Conservation (phyloP, 1,140 invertebrate species). For the Danaus melanippus region DNA sequence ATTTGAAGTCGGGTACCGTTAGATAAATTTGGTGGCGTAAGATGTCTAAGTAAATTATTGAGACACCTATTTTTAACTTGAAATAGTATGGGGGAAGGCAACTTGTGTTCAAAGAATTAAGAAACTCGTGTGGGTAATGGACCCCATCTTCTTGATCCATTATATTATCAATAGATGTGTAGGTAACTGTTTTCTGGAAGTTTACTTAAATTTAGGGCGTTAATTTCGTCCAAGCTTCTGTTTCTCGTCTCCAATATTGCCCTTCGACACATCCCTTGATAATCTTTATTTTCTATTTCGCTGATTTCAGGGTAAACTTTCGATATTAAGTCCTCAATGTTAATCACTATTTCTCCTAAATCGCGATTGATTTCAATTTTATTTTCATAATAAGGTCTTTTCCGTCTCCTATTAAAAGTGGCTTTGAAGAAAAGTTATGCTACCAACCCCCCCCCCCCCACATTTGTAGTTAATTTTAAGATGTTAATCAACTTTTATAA, state of each 20-base stretch:
- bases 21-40: slow-evolving; percentile 29
- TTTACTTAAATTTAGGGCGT: slow-evolving; percentile 9
- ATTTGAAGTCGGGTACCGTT: slow-evolving; percentile 26
- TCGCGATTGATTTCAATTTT: slow-evolving; percentile 23
- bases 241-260: slow-evolving; percentile 38
- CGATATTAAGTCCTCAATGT: slow-evolving; percentile 21
- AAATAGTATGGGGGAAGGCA: slow-evolving; percentile 21
- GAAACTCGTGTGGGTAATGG: too few species aligned
- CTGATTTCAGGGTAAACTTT: slow-evolving; percentile 27
- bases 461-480: slow-evolving; percentile 22
- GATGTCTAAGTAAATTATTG: slow-evolving; percentile 24
- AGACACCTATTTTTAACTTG: slow-evolving; percentile 24
- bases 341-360: slow-evolving; percentile 17
- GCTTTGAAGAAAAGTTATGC: too few species aligned
- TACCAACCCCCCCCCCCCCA: slow-evolving; percentile 1
- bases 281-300: slow-evolving; percentile 17
- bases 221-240: slow-evolving; percentile 16
- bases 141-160: too few species aligned
- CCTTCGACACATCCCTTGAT: slow-evolving; percentile 43
- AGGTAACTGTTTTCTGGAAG: too few species aligned
- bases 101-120: slow-evolving; percentile 14
- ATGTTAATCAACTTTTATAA: slow-evolving; percentile 19
- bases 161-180: too few species aligned
- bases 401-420: slow-evolving; percentile 23
- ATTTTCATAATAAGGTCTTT: slow-evolving; percentile 21